Evolutionary conservation across 2,113 vertebrate genomes (phyloP).

Genomic region (Pavo muticus): DNA sequence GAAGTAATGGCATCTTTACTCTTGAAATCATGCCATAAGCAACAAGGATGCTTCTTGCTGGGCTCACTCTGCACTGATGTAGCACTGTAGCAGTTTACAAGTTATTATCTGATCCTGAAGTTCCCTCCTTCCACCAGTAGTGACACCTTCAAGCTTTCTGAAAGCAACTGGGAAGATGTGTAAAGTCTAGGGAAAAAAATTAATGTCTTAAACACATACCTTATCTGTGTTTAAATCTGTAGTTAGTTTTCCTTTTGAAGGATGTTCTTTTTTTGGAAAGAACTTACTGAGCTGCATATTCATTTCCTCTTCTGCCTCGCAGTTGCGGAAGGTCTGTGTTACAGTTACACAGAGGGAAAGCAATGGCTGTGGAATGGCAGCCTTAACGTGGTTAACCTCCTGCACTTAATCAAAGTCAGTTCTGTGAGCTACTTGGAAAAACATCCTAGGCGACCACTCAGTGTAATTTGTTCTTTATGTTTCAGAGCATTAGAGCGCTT

Average conservation of each 20-base stretch:
- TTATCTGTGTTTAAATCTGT: background rate
- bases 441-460: background rate
- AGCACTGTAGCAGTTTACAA: background rate
- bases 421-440: background rate
- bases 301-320: background rate
- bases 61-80: background rate
- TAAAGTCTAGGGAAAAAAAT: background rate
- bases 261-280: background rate
- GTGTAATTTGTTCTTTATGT: background rate
- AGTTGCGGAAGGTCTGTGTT: background rate
- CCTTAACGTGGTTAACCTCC: background rate
- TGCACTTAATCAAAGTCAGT: background rate
- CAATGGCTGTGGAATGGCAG: background rate
- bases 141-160: background rate
- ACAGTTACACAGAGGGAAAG: background rate
- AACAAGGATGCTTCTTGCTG: background rate
- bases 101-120: background rate
- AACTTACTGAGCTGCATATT: accelerated
- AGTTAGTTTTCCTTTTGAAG: background rate
- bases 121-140: background rate
- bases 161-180: background rate
- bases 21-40: accelerated
- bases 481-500: background rate
- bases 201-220: background rate
- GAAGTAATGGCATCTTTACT: background rate